Conservation (phyloP, 2,113 vertebrate species). For the Corythornis vintsioides region DNA sequence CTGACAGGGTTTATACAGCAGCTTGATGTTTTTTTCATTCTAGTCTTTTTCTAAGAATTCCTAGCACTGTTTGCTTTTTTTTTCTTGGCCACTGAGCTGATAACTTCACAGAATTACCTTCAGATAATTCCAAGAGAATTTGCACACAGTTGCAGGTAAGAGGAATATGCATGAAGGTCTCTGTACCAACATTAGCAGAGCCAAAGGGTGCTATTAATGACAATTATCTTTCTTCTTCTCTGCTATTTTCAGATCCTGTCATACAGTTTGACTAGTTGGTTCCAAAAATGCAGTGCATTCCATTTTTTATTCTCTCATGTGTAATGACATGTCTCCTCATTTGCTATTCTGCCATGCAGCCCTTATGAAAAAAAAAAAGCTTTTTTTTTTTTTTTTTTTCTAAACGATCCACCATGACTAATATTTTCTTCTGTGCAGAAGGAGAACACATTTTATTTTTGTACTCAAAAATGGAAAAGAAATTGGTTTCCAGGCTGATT, state of each 20-base stretch:
- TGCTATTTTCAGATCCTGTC: neutral
- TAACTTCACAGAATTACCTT: neutral
- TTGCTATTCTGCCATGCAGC: neutral
- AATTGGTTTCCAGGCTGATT: constrained; percentile 35
- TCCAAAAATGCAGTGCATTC: neutral
- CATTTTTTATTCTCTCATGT: constrained; percentile 1
- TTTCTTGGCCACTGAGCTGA: neutral
- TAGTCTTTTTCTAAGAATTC: neutral
- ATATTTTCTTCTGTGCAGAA: constrained; percentile 31
- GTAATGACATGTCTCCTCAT: neutral
- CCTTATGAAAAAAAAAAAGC: neutral
- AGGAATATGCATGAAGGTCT: neutral
- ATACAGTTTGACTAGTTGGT: neutral
- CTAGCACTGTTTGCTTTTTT: neutral
- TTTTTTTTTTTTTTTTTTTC: neutral
- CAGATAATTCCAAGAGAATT: neutral
- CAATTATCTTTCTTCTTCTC: neutral
- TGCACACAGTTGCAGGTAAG: neutral
- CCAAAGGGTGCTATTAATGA: neutral
- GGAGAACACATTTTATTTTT: constrained; percentile 8
- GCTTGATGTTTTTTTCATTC: neutral
- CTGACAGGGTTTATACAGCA: neutral
- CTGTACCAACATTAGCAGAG: neutral
- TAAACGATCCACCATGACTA: constrained; percentile 28
- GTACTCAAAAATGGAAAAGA: constrained; percentile 39